Conservation (phyloP, 2,113 vertebrate species). For the Callipepla californica region DNA sequence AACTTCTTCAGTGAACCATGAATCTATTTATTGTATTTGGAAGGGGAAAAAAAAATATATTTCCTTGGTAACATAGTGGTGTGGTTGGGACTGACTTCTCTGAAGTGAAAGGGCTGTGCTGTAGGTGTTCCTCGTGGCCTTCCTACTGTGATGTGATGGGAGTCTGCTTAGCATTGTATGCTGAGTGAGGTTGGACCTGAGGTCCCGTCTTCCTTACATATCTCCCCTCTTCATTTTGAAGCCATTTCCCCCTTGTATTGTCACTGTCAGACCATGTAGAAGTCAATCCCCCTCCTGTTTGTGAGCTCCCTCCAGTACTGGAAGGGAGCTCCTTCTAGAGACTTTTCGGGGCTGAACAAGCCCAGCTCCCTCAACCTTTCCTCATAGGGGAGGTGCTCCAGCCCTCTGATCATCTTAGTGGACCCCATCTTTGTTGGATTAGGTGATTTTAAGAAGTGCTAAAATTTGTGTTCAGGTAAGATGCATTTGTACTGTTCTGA, state of each 20-base stretch:
- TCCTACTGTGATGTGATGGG: neutral
- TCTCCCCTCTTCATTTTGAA: too few species aligned
- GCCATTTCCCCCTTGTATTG: too few species aligned
- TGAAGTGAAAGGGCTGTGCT: neutral
- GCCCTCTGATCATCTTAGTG: too few species aligned
- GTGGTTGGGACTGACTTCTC: neutral
- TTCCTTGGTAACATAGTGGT: neutral
- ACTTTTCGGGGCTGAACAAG: too few species aligned
- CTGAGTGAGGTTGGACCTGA: neutral
- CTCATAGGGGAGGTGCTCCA: too few species aligned
- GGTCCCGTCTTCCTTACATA: neutral
- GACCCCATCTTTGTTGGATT: neutral
- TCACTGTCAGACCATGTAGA: too few species aligned
- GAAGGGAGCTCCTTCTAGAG: too few species aligned
- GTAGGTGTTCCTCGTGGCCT: neutral
- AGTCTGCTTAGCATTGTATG: neutral
- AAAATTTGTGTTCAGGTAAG: neutral
- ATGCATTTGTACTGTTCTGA: neutral
- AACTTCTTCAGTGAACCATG: neutral
- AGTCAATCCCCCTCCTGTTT: too few species aligned
- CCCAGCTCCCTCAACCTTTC: too few species aligned
- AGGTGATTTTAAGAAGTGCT: neutral
- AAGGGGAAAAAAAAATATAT: neutral
- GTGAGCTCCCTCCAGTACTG: too few species aligned
- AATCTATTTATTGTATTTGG: neutral